Conservation (phyloP, 1,140 invertebrate genomes). For the Drosophila burlai region DNA sequence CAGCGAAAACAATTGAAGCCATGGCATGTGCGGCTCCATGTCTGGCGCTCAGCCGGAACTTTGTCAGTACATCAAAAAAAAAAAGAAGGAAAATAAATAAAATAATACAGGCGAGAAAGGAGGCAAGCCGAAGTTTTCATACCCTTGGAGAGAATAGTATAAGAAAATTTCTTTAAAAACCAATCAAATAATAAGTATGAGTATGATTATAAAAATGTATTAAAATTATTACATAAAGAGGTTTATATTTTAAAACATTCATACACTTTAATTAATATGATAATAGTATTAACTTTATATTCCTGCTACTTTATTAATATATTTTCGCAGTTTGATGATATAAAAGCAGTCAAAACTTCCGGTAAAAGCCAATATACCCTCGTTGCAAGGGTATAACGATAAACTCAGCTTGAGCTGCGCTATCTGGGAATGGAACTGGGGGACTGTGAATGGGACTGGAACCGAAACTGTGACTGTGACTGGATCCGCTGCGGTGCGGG, state of each 20-base stretch:
- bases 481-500: conserved; percentile 54
- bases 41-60: conserved; percentile 74
- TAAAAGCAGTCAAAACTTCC: not conserved
- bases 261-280: too few relatives aligned
- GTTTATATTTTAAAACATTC: not conserved
- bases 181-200: not conserved
- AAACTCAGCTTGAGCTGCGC: conserved; percentile 27
- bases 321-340: not conserved
- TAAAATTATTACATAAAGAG: too few relatives aligned
- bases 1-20: conserved; percentile 37
- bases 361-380: not conserved
- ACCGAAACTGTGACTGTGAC: conserved; percentile 32
- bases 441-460: conserved; percentile 35
- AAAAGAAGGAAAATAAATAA: conserved; percentile 19
- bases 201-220: not conserved
- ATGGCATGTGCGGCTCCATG: conserved; percentile 38
- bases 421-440: conserved; percentile 39
- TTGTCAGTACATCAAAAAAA: conserved; percentile 37
- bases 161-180: too few relatives aligned
- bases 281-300: not conserved
- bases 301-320: not conserved
- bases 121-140: not conserved
- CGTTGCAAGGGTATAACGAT: not conserved
- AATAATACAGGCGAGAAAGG: conserved; percentile 2
- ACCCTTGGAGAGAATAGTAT: not conserved